Conservation (phyloP, 2,888 invertebrate genomes). For the Pandemis corylana region DNA sequence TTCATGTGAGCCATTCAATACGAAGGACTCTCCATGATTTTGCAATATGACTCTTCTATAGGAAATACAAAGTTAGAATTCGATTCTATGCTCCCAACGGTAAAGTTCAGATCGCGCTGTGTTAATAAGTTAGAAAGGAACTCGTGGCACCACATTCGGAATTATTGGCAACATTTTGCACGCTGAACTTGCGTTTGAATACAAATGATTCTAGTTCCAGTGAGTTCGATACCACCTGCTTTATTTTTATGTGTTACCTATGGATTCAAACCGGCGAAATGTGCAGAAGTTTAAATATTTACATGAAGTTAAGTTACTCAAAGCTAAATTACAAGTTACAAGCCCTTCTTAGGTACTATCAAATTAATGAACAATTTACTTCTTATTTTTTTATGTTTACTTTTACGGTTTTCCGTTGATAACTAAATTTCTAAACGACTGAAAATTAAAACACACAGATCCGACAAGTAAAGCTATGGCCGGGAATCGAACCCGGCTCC, state of each 20-base stretch:
- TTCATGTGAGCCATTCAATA: constrained; percentile 55
- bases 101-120: constrained; percentile 16
- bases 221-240: constrained; percentile 42
- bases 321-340: too few species aligned
- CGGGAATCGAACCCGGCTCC: too few species aligned
- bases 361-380: too few species aligned
- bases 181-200: constrained; percentile 46
- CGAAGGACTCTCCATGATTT: constrained; percentile 55
- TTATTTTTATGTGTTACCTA: constrained; percentile 43
- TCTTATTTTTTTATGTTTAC: too few species aligned
- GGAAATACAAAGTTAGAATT: constrained; percentile 30
- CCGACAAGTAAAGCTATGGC: too few species aligned
- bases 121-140: constrained; percentile 29
- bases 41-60: constrained; percentile 50
- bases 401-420: too few species aligned
- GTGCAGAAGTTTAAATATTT: neutral
- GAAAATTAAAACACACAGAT: too few species aligned
- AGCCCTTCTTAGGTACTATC: too few species aligned
- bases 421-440: too few species aligned
- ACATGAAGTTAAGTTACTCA: neutral
- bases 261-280: constrained; percentile 17
- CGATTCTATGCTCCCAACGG: neutral
- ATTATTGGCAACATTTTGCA: constrained; percentile 55
- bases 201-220: constrained; percentile 44
- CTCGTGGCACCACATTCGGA: constrained; percentile 45